Evolutionary conservation across 2,113 vertebrate species (phyloP).

Genomic region (Neopipo cinnamomea): DNA sequence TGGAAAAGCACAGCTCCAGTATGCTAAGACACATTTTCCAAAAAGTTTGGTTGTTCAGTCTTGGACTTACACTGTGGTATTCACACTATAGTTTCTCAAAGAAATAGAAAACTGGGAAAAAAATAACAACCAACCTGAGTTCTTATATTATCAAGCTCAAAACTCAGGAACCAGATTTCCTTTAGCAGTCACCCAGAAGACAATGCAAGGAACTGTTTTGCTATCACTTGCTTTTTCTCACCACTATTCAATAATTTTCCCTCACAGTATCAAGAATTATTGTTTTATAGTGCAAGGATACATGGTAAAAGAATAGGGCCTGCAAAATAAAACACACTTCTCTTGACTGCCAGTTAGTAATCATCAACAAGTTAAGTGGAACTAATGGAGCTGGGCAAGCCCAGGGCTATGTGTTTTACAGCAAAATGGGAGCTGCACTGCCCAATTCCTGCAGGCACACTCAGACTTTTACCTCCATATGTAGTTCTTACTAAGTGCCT

Average conservation of each 20-base stretch:
- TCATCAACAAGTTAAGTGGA: neutral
- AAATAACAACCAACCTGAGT: neutral
- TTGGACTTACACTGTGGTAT: too few relatives aligned
- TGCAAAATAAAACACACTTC: neutral
- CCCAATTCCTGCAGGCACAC: neutral
- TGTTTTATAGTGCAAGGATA: neutral
- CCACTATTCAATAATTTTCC: neutral
- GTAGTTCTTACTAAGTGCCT: rapidly evolving
- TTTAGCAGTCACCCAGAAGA: neutral
- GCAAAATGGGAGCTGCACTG: rapidly evolving
- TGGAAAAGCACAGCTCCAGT: neutral
- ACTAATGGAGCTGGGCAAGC: rapidly evolving
- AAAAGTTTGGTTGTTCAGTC: neutral
- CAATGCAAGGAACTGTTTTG: neutral
- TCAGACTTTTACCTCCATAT: rapidly evolving
- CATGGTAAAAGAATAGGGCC: rapidly evolving
- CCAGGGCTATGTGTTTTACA: rapidly evolving
- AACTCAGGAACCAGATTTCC: neutral
- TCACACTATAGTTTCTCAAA: neutral
- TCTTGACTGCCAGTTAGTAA: neutral
- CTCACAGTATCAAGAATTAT: neutral
- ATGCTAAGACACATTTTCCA: neutral
- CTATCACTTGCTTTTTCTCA: neutral
- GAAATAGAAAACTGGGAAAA: neutral
- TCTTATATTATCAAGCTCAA: neutral